A percentile compares a stretch with the other conserved stretches of the same genome.
Conservation (phyloP, 2,797 vertebrate species). For the Danio aesculapii region DNA sequence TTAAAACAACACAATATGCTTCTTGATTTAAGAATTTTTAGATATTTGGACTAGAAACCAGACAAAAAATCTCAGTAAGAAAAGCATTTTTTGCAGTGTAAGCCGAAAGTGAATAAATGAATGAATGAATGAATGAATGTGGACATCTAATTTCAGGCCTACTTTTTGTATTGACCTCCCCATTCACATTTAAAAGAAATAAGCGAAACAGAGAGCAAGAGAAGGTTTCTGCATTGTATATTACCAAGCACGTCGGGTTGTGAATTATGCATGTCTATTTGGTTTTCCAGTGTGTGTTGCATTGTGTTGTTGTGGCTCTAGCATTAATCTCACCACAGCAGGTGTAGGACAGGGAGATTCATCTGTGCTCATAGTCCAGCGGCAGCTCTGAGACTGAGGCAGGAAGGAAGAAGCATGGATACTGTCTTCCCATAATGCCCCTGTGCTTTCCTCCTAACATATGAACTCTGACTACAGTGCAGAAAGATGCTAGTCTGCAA, state of each 20-base stretch:
- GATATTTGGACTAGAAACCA: too few relatives aligned
- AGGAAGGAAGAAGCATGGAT: conserved; percentile 41
- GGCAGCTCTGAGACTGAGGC: conserved; percentile 46
- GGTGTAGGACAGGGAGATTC: conserved; percentile 47
- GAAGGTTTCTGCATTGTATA: neutral
- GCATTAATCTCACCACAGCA: conserved; percentile 49
- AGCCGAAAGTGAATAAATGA: too few relatives aligned
- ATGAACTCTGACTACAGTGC: conserved; percentile 38
- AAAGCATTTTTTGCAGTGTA: too few relatives aligned
- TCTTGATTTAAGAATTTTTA: too few relatives aligned
- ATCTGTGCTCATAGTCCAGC: conserved; percentile 26
- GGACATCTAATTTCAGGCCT: too few relatives aligned
- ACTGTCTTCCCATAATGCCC: conserved; percentile 46
- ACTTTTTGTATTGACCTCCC: neutral
- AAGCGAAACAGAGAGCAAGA: neutral
- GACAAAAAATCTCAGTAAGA: too few relatives aligned
- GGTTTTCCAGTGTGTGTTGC: neutral
- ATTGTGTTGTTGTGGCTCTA: conserved; percentile 8
- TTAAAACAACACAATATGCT: too few relatives aligned
- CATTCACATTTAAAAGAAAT: neutral
- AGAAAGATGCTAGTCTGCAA: conserved; percentile 49
- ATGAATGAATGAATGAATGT: too few relatives aligned
- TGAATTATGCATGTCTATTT: neutral
- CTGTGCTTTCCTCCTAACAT: conserved; percentile 33
- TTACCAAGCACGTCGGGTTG: neutral